Percentiles rank a stretch among this genome's conserved stretches.
Conservation (phyloP, 2,888 invertebrate genomes). For the Vannuccia rotundouncinata region DNA sequence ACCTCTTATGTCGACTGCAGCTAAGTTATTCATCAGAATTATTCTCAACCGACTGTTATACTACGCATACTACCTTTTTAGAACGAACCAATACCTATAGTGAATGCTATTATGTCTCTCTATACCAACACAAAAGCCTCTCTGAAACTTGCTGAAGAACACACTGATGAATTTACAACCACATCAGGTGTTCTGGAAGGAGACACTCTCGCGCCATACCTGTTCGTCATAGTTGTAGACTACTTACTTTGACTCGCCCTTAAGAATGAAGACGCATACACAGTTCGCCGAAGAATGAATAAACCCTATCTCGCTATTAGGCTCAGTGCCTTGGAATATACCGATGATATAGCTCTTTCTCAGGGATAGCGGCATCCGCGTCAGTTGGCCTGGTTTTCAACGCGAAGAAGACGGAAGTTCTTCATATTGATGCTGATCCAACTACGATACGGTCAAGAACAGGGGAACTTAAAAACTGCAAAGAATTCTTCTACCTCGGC, state of each 20-base stretch:
- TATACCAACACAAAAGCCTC: not conserved
- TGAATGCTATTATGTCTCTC: not conserved
- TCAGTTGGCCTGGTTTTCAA: not conserved
- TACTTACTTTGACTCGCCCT: not conserved
- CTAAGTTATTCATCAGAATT: conserved; percentile 17
- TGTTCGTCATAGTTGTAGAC: not conserved
- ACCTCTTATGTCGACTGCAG: not conserved
- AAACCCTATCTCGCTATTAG: not conserved
- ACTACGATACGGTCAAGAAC: conserved; percentile 1
- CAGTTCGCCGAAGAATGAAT: not conserved
- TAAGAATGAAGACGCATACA: not conserved
- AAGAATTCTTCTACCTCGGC: not conserved
- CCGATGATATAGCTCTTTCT: not conserved
- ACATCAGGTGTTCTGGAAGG: not conserved
- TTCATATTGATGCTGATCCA: not conserved
- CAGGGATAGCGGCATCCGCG: not conserved
- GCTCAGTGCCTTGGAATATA: not conserved
- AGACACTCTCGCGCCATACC: not conserved
- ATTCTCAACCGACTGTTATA: not conserved
- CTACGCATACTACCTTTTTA: not conserved
- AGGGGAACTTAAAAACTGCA: not conserved
- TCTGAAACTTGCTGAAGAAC: not conserved
- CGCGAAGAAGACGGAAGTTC: not conserved
- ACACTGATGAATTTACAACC: not conserved
- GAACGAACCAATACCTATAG: not conserved